A percentile compares a stretch with the other conserved stretches of the same genome.
Evolutionary conservation across 1,140 invertebrate species (phyloP).

Genomic region (Magallana gigas): DNA sequence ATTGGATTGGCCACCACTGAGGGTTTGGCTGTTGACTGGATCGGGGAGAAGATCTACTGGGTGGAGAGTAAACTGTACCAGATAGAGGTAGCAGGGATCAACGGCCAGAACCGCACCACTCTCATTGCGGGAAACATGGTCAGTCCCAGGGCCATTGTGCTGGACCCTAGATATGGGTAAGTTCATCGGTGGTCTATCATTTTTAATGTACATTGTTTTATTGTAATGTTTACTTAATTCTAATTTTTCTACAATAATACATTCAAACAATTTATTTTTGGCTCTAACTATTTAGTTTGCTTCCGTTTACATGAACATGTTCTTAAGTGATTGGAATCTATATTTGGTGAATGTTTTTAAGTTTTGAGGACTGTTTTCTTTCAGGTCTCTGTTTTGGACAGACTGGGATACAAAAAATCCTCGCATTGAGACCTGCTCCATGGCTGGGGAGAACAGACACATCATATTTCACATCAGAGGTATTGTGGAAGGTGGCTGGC

Average conservation of each 20-base stretch:
- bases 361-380: not conserved
- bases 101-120: conserved; percentile 87
- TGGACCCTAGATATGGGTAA: conserved; percentile 89
- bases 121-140: conserved; percentile 91
- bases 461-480: conserved; percentile 78
- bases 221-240: not conserved
- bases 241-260: too few species aligned
- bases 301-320: too few species aligned
- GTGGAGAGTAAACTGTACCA: conserved; percentile 92
- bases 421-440: conserved; percentile 81
- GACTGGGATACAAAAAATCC: conserved; percentile 88
- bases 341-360: too few species aligned
- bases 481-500: conserved; percentile 83
- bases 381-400: conserved; percentile 90
- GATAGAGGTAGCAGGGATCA: conserved; percentile 91
- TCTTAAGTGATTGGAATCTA: not conserved
- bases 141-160: conserved; percentile 90
- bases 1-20: conserved; percentile 90
- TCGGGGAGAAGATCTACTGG: conserved; percentile 98
- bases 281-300: too few species aligned
- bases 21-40: conserved; percentile 98
- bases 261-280: too few species aligned
- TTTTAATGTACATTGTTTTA: not conserved
- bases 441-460: conserved; percentile 82
- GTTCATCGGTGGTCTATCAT: conserved; percentile 37